These are phyloP conservation scores for Pseudonaja textilis DNA, from an alignment of 2,113 vertebrate species.

Conservation along the genomic window DNA sequence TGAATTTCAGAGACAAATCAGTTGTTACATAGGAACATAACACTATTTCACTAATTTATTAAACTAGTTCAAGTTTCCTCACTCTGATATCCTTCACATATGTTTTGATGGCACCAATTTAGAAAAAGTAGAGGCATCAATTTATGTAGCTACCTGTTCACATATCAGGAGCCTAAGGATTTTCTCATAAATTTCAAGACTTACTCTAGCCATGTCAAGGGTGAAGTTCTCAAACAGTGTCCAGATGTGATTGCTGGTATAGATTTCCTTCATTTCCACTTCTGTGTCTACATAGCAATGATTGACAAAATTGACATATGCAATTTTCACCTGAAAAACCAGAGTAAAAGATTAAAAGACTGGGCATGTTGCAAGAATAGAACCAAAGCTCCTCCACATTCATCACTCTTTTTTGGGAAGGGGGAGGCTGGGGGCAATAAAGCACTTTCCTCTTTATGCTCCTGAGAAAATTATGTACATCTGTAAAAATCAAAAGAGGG, in stretches of 20 bases:
- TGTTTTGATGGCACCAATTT: neutral
- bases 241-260: slow-evolving; percentile 98
- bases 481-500: rapidly evolving
- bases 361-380: neutral
- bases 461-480: neutral
- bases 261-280: slow-evolving; percentile 99
- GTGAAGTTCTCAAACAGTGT: slow-evolving; percentile 93
- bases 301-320: slow-evolving; percentile 97
- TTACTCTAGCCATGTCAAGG: slow-evolving; percentile 88
- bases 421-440: neutral
- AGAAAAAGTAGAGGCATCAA: neutral
- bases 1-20: neutral
- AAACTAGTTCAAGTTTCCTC: neutral
- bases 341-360: neutral
- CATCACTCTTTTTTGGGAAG: neutral
- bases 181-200: neutral
- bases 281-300: slow-evolving; percentile 98
- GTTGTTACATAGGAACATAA: neutral
- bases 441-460: neutral
- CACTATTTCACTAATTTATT: neutral
- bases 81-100: neutral
- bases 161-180: neutral
- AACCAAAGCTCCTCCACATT: neutral
- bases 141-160: neutral
- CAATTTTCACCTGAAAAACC: slow-evolving; percentile 84